These are phyloP conservation scores for Cecropterus lyciades DNA, from an alignment of 1,140 invertebrate genomes.

Conservation along the genomic window DNA sequence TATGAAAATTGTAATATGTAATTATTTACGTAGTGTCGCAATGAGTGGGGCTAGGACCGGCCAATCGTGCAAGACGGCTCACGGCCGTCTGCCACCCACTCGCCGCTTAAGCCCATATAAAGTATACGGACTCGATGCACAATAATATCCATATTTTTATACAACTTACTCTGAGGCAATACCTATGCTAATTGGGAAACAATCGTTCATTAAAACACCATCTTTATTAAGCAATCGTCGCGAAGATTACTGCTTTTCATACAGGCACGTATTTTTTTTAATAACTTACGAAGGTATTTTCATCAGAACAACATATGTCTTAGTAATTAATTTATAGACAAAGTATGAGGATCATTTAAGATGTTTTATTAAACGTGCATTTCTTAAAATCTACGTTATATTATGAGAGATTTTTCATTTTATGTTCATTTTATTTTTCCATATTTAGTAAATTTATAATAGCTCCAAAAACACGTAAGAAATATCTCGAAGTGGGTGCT, in stretches of 20 bases:
- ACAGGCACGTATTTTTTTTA: constrained; percentile 9
- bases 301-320: no score
- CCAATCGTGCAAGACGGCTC: constrained; percentile 70
- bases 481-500: no score
- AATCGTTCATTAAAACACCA: constrained; percentile 49
- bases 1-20: constrained; percentile 63
- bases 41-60: constrained; percentile 57
- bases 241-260: background rate
- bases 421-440: no score
- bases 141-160: constrained; percentile 75
- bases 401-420: no score
- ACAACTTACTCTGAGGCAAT: constrained; percentile 56
- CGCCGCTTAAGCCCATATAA: constrained; percentile 76
- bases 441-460: no score
- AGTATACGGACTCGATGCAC: constrained; percentile 63
- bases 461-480: no score
- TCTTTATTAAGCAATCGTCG: constrained; percentile 32
- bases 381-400: no score
- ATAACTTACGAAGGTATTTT: no score
- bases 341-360: no score
- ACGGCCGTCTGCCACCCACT: constrained; percentile 78
- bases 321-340: no score
- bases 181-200: constrained; percentile 56
- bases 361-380: no score
- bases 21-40: constrained; percentile 70